These are phyloP conservation scores for Drosophila heteroneura DNA, from an alignment of 2,888 invertebrate species.

Conservation along the genomic window DNA sequence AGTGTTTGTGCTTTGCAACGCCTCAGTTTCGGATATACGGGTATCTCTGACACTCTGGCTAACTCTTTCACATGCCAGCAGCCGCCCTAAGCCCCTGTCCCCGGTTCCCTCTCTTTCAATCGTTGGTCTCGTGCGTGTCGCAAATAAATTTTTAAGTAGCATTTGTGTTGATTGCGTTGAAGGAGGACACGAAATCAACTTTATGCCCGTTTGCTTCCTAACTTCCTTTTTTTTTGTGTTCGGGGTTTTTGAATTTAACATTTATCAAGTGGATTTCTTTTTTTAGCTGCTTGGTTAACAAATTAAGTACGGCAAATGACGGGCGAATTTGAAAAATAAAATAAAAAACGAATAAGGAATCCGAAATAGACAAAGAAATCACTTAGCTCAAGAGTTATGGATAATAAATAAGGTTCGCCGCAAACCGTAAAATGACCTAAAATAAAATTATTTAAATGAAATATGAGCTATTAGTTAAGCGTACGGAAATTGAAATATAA, in stretches of 20 bases:
- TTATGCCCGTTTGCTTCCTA: constrained; percentile 41
- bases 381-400: constrained; percentile 14
- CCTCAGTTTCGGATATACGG: constrained; percentile 63
- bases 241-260: constrained; percentile 68
- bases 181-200: constrained; percentile 71
- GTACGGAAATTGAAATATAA: neutral
- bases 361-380: constrained; percentile 1
- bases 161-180: constrained; percentile 81
- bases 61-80: constrained; percentile 1
- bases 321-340: constrained; percentile 35
- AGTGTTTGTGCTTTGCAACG: constrained; percentile 73
- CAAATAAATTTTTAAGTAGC: constrained; percentile 82
- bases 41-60: constrained; percentile 45
- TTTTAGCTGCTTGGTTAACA: constrained; percentile 67
- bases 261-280: constrained; percentile 67
- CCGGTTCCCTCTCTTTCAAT: constrained; percentile 1
- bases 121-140: constrained; percentile 72
- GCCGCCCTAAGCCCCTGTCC: neutral
- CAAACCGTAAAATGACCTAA: neutral
- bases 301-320: constrained; percentile 66
- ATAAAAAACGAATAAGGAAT: constrained; percentile 11
- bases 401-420: constrained; percentile 6
- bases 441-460: constrained; percentile 1
- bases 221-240: constrained; percentile 29
- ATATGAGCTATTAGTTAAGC: neutral